phyloP scores from a whole-genome alignment of 2,113 vertebrate genomes.

The Spea bombifrons region DNA sequence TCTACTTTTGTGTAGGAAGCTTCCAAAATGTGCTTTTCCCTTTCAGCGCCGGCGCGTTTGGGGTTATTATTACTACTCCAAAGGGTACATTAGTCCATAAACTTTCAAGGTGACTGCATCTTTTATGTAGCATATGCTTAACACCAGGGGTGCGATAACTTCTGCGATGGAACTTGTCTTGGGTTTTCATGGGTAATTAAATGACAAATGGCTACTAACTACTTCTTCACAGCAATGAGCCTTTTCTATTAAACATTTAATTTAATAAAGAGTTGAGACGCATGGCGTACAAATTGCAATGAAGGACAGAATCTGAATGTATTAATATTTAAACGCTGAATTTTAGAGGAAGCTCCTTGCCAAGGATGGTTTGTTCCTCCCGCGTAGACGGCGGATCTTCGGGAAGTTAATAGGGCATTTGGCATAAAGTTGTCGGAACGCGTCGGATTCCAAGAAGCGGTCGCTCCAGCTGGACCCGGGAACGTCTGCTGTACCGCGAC shows the following conservation, averaged over 20 bases:
- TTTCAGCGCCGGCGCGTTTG: background rate
- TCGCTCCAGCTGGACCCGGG: too few relatives aligned
- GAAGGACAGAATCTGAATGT: conserved; percentile 55
- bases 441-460: conserved; percentile 22
- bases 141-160: conserved; percentile 63
- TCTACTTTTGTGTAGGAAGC: background rate
- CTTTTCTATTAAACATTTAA: conserved; percentile 68
- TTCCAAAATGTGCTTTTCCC: conserved; percentile 1
- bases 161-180: conserved; percentile 57
- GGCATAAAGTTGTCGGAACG: conserved; percentile 39
- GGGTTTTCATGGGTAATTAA: conserved; percentile 75
- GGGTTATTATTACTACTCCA: conserved; percentile 9
- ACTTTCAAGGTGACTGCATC: conserved; percentile 73
- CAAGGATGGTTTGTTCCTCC: conserved; percentile 45
- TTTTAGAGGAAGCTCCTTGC: conserved; percentile 40
- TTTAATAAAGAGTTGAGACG: conserved; percentile 59
- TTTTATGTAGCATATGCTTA: conserved; percentile 70
- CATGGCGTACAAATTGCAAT: conserved; percentile 52
- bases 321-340: background rate
- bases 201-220: conserved; percentile 63
- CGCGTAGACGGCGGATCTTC: conserved; percentile 31
- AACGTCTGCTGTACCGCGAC: too few relatives aligned
- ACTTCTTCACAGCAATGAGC: conserved; percentile 62
- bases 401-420: conserved; percentile 42
- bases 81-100: conserved; percentile 56